These are phyloP conservation scores for Gopherus evgoodei DNA, from an alignment of 2,113 vertebrate genomes.

Conservation along the genomic window DNA sequence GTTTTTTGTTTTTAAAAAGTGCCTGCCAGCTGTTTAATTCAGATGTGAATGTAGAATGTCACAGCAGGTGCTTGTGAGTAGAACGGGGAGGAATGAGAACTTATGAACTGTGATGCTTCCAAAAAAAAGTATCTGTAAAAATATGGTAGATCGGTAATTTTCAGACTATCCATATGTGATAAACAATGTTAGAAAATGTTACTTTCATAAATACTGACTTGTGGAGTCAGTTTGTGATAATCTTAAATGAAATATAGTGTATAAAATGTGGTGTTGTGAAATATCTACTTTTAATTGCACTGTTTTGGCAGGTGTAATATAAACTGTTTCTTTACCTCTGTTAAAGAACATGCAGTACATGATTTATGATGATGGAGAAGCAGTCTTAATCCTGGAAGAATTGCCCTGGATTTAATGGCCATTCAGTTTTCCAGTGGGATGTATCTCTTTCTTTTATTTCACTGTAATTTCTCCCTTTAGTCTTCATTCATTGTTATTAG, in stretches of 20 bases:
- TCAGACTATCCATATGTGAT: neutral
- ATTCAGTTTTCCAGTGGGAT: neutral
- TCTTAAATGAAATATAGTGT: neutral
- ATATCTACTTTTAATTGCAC: neutral
- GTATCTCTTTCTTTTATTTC: neutral
- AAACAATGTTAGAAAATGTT: neutral
- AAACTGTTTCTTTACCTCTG: neutral
- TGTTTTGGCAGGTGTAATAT: neutral
- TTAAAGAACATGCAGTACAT: neutral
- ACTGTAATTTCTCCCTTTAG: neutral
- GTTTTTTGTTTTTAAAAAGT: neutral
- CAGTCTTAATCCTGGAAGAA: neutral
- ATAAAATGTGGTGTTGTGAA: neutral
- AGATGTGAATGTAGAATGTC: neutral
- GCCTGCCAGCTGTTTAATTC: neutral
- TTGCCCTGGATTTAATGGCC: neutral
- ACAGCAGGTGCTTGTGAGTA: neutral
- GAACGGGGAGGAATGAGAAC: neutral
- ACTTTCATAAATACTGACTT: neutral
- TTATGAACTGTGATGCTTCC: neutral
- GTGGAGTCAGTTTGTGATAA: neutral
- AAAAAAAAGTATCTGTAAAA: neutral
- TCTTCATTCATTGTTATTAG: neutral
- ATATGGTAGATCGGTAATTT: neutral
- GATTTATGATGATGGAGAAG: neutral